Evolutionary conservation across 2,113 vertebrate species (phyloP), one percentile per base, ranked within the genome.

Genomic region (Nothobranchius kuhntae): DNA sequence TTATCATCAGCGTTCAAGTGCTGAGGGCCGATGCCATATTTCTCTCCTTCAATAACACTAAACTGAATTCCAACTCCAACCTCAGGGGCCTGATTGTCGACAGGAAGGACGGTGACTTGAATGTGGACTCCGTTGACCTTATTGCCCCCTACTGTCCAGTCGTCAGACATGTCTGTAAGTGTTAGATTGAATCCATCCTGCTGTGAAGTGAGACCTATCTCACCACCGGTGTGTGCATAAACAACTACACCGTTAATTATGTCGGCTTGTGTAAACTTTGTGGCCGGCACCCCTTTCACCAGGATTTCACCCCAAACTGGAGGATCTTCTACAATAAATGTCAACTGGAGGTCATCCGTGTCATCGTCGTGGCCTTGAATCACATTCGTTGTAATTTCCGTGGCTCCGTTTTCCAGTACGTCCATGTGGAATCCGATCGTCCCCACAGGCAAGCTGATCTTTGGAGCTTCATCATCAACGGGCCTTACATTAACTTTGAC

Each of bases 121-220:
- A 99, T 86, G 0, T 94, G 92, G 13, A 98, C 93, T 50, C 95
- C 94, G 9, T 75, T 94, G 75, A 99, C 91, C 77, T 87, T 84
- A 62, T 65, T 95, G 14, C 94, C 93, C 0, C 94, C 94, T 12
- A 96, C 44, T 0, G 77, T 93, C 96, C 96, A 98, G 58, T 98
- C 93, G 65, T 95, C 93, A 26, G 96, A 97, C 78, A 93, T 89
- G 73, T 95, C 94, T 21, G 95, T 96, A 26, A 99, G 92, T 6
- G 95, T 97, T 69, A 99, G 84, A 65, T 98, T 98, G 57, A 99
- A 98, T 30, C 92, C 86, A 59, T 99, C 96, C 13, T 81, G 89
- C 64, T 88, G 92, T 44, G 94, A 91, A 26, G 89, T 56, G 2
- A 94, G 86, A 14, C 96, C 97, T 52, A 98, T 93, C 90, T 99